These are phyloP conservation scores for Fregata magnificens DNA, from an alignment of 2,113 vertebrate species.

Conservation along the genomic window DNA sequence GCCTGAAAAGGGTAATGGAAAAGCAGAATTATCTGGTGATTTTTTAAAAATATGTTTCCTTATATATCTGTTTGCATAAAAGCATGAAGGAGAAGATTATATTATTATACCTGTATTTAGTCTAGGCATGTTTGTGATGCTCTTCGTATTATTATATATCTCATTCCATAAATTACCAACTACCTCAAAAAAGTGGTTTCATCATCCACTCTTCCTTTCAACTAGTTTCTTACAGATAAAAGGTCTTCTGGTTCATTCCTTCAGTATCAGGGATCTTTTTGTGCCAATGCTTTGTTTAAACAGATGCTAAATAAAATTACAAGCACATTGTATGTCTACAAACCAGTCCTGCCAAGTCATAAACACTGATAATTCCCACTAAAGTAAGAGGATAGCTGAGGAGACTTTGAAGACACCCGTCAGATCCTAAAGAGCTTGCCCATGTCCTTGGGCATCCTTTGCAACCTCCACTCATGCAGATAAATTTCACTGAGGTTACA, in stretches of 20 bases:
- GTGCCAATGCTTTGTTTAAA: slow-evolving; percentile 24
- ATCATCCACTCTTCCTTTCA: slow-evolving; percentile 23
- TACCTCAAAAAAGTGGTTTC: slow-evolving; percentile 2
- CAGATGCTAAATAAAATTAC: slow-evolving; percentile 26
- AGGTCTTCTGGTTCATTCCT: neutral
- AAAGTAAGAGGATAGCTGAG: neutral
- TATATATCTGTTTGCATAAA: neutral
- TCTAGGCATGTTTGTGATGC: neutral
- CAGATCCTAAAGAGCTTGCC: slow-evolving; percentile 1
- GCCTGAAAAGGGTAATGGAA: neutral
- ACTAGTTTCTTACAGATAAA: slow-evolving; percentile 43
- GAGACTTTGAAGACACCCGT: slow-evolving; percentile 28
- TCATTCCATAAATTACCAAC: neutral
- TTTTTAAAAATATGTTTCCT: neutral
- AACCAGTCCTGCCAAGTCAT: slow-evolving; percentile 35
- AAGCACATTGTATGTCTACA: neutral
- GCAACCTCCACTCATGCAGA: neutral
- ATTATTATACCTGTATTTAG: neutral
- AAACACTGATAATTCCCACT: slow-evolving; percentile 2
- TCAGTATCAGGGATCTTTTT: slow-evolving; percentile 24
- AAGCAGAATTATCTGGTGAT: neutral
- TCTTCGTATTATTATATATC: neutral
- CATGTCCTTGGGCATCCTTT: slow-evolving; percentile 22
- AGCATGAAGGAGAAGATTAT: neutral
- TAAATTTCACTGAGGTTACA: slow-evolving; percentile 44